phyloP scores from a whole-genome alignment of 30 jellyfish, hydroid and myxozoan genomes.

The Turritopsis rubra region DNA sequence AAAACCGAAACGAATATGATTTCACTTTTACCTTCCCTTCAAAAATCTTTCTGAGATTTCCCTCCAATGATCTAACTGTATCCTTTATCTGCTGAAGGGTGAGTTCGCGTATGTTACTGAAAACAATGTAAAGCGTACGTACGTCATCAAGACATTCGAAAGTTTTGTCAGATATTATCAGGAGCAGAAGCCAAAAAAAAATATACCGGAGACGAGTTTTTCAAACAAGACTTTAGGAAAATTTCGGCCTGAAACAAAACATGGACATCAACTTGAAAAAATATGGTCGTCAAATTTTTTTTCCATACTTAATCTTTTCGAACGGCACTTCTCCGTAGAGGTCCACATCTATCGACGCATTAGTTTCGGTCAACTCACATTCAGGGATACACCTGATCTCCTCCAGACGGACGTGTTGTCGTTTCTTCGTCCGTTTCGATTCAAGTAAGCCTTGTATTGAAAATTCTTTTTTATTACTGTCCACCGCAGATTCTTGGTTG shows the following conservation, averaged over 20 bases:
- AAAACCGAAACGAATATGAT: too few relatives aligned
- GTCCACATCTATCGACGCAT: neutral
- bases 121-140: too few relatives aligned
- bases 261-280: too few relatives aligned
- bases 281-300: too few relatives aligned
- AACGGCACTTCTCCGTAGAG: neutral
- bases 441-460: neutral
- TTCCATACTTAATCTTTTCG: neutral
- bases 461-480: neutral
- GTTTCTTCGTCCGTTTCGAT: neutral
- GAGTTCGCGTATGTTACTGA: neutral
- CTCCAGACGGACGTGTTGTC: neutral
- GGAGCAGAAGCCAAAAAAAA: too few relatives aligned
- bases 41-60: neutral
- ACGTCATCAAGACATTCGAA: neutral
- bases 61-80: neutral
- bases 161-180: neutral
- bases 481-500: neutral
- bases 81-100: neutral
- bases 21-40: neutral
- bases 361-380: neutral
- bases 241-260: too few relatives aligned
- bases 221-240: too few relatives aligned
- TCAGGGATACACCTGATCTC: neutral
- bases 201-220: too few relatives aligned